A percentile compares a stretch with the other conserved stretches of the same genome.
Conservation (phyloP, 2,113 vertebrate genomes). For the Cervus canadensis region DNA sequence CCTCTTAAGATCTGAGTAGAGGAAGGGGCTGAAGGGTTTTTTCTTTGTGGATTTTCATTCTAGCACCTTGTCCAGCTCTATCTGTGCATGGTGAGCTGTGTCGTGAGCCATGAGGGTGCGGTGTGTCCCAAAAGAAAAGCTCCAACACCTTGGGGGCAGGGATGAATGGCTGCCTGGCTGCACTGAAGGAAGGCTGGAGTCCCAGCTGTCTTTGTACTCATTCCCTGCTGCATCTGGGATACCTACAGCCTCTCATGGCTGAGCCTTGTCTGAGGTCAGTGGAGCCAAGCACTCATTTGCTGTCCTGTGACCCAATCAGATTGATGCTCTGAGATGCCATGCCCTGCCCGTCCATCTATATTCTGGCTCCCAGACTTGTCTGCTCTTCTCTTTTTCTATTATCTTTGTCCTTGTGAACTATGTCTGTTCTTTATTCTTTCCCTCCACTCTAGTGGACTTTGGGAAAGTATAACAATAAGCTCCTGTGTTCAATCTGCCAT, state of each 20-base stretch:
- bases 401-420: background rate
- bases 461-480: background rate
- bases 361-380: too few species aligned
- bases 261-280: background rate
- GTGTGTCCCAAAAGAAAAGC: background rate
- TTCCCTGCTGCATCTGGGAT: background rate
- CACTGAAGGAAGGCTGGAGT: background rate
- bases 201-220: background rate
- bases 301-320: rapidly evolving
- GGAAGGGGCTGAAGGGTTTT: background rate
- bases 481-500: background rate
- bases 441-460: background rate
- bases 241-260: background rate
- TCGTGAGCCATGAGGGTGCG: rapidly evolving
- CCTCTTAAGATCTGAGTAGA: background rate
- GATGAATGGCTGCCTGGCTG: too few species aligned
- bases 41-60: background rate
- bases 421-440: background rate
- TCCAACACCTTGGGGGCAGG: rapidly evolving
- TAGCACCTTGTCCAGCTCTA: rapidly evolving
- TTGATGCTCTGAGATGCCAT: rapidly evolving
- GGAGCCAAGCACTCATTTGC: background rate
- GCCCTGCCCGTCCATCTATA: rapidly evolving
- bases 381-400: background rate
- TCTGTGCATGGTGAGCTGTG: rapidly evolving